Evolutionary conservation across 2,888 invertebrate species (phyloP), one percentile per base, ranked within the genome.

Genomic region (Deroplatys truncata): DNA sequence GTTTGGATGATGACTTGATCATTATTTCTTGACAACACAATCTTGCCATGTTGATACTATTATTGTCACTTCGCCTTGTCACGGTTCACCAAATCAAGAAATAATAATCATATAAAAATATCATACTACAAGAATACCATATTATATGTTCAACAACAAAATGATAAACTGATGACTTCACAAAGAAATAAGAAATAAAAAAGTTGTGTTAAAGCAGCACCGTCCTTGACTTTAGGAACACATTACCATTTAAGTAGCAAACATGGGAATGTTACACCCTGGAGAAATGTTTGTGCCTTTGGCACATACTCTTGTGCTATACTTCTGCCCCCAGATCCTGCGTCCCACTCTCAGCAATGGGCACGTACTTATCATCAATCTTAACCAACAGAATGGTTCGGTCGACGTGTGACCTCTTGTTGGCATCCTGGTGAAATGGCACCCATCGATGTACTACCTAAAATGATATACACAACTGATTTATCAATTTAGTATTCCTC

Each of bases 401-500:
- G 94, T 98, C 98, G 28, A 98, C 97, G 93, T 98, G 98, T 8
- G 98, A 98, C 28, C 99, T 95, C 90, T 97, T 96, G 91, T 96
- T 96, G 0, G 97, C 96, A 93, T 98, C 98, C 88, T 97, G 96
- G 94, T 99, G 98, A 94, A 97, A 97, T 0, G 99, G 99, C 82
- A 96, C 96, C 99, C 99, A 99, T 91, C 97, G 97, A 93, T 99
- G 99, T 16, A 99, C 98, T 89, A 98, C 97, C 95, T 97, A 91
- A 91, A 90, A 91, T 92, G 88, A 85, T 31, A n/a, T n/a, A n/a
- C n/a, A n/a, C n/a, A n/a, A n/a, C n/a, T n/a, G n/a, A n/a, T n/a
- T n/a, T n/a, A n/a, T n/a, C n/a, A n/a, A n/a, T n/a, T n/a, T n/a
- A n/a, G n/a, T n/a, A n/a, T n/a, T n/a, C n/a, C n/a, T n/a, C n/a